Evolutionary conservation across 1,140 invertebrate species (phyloP).

Genomic region (Teleopsis dalmanni): DNA sequence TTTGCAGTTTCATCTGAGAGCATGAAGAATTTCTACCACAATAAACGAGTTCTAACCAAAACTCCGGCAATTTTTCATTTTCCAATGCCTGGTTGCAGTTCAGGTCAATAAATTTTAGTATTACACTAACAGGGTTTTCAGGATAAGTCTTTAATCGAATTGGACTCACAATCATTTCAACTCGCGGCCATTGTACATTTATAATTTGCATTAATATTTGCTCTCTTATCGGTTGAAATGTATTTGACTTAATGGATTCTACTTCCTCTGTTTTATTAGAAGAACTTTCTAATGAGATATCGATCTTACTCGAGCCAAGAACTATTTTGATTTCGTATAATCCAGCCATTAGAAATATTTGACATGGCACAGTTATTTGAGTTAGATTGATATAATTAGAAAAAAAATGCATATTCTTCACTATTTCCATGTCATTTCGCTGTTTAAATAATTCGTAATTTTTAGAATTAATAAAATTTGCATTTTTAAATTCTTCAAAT

Average conservation of each 20-base stretch:
- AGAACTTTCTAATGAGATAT: not conserved
- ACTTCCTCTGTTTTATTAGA: not conserved
- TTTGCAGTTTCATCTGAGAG: constrained; percentile 12
- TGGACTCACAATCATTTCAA: constrained; percentile 60
- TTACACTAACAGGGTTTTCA: constrained; percentile 59
- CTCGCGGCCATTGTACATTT: constrained; percentile 71
- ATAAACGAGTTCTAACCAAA: constrained; percentile 66
- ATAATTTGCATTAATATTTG: constrained; percentile 36
- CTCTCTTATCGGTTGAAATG: constrained; percentile 29
- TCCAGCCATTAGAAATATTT: constrained; percentile 35
- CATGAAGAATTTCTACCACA: constrained; percentile 58
- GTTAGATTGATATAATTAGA: constrained; percentile 40
- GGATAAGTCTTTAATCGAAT: constrained; percentile 72
- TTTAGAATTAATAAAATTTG: no score
- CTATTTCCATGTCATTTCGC: constrained; percentile 35
- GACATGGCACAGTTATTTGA: constrained; percentile 37
- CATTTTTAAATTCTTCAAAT: no score
- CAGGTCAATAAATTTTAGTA: constrained; percentile 62
- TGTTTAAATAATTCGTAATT: no score
- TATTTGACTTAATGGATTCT: constrained; percentile 17
- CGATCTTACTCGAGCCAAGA: constrained; percentile 26
- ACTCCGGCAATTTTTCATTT: constrained; percentile 55
- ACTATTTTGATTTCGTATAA: constrained; percentile 40
- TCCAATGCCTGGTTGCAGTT: constrained; percentile 49
- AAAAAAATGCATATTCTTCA: constrained; percentile 36